Conservation (phyloP, 2,113 vertebrate genomes). For the Mugil cephalus region DNA sequence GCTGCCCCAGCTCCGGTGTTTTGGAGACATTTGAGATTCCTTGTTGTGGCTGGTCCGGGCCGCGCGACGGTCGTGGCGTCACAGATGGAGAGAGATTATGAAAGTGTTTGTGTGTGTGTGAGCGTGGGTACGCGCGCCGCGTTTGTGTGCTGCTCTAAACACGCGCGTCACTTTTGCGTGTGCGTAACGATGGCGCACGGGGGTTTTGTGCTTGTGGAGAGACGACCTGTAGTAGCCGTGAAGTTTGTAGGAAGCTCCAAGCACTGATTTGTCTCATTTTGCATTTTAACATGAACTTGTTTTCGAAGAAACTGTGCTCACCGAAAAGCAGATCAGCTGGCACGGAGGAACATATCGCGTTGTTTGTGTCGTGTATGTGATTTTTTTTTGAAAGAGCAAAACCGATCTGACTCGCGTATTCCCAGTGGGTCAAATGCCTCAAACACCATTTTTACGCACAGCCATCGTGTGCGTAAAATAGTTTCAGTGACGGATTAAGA, state of each 20-base stretch:
- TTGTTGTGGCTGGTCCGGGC: slow-evolving; percentile 37
- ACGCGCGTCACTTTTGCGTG: background rate
- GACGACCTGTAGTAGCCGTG: background rate
- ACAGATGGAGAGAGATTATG: slow-evolving; percentile 10
- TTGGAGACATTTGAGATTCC: slow-evolving; percentile 39
- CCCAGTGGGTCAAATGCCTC: background rate
- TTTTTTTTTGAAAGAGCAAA: slow-evolving; percentile 9
- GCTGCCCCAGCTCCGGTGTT: slow-evolving; percentile 31
- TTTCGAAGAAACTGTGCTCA: background rate
- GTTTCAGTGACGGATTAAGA: background rate
- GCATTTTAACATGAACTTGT: background rate
- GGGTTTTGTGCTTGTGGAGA: background rate
- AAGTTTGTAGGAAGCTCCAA: background rate
- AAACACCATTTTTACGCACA: slow-evolving; percentile 45
- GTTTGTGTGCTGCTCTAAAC: background rate
- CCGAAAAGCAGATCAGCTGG: slow-evolving; percentile 7
- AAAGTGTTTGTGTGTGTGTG: background rate
- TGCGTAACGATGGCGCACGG: slow-evolving; percentile 26
- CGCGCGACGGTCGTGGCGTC: slow-evolving; percentile 7
- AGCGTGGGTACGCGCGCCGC: background rate
- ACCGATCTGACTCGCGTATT: slow-evolving; percentile 11
- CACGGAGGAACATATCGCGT: background rate
- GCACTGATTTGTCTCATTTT: background rate
- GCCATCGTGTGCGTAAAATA: slow-evolving; percentile 35
- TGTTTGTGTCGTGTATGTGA: background rate